A percentile compares a stretch with the other conserved stretches of the same genome.
phyloP scores from a whole-genome alignment of 2,888 invertebrate genomes.

The Chrysina gloriosa region DNA sequence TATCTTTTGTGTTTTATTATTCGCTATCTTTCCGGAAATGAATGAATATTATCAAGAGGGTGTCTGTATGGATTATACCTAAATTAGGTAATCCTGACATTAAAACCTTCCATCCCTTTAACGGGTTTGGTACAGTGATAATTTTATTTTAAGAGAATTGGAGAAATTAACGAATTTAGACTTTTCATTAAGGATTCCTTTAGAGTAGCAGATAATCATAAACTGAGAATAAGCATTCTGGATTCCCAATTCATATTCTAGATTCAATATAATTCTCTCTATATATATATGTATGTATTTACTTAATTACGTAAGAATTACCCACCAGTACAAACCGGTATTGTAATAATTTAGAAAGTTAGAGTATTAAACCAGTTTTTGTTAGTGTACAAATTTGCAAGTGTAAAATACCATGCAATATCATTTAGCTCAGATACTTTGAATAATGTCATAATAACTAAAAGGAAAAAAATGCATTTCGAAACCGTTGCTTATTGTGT shows the following conservation, averaged over 20 bases:
- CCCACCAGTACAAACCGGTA: background rate
- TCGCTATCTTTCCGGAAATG: background rate
- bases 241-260: background rate
- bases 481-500: too few relatives aligned
- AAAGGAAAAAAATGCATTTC: too few relatives aligned
- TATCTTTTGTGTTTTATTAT: slow-evolving; percentile 2
- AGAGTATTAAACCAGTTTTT: background rate
- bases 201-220: background rate
- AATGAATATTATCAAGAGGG: background rate
- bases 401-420: background rate
- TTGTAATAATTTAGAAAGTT: background rate
- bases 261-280: too few relatives aligned
- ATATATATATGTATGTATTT: background rate
- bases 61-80: background rate
- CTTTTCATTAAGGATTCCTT: background rate
- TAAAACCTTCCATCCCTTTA: background rate
- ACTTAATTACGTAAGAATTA: background rate
- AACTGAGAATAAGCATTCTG: background rate
- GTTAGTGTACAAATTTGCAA: background rate
- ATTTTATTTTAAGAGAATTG: too few relatives aligned
- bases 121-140: background rate
- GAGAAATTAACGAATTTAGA: background rate
- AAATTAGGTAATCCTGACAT: background rate
- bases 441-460: background rate
- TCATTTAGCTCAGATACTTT: background rate